Conservation (phyloP, 2,888 invertebrate species). For the Scaptomyza tumidula region DNA sequence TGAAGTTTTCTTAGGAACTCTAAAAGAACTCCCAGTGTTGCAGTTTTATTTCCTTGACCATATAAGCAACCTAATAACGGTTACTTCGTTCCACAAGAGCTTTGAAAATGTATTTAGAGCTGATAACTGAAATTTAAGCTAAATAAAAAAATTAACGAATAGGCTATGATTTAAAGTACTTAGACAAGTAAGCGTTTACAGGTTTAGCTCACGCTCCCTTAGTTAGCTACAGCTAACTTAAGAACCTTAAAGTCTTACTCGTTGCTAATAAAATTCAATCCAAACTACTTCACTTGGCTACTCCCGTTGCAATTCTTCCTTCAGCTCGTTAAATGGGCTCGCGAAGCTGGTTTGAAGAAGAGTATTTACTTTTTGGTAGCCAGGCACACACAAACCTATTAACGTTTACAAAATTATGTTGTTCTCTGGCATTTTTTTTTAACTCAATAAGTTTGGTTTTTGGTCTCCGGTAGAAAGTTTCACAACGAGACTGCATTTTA, state of each 20-base stretch:
- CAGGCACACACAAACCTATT: conserved; percentile 40
- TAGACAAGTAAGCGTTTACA: background rate
- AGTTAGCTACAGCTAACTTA: conserved; percentile 12
- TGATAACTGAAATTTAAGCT: background rate
- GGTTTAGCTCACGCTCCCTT: conserved; percentile 1
- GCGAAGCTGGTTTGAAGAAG: conserved; percentile 8
- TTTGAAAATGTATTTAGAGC: background rate
- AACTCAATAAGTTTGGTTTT: conserved; percentile 54
- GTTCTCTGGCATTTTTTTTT: conserved; percentile 33
- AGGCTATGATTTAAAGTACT: background rate
- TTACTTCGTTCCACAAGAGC: background rate
- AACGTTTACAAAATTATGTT: conserved; percentile 49
- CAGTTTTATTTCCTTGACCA: conserved; percentile 7
- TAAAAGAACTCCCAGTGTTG: background rate
- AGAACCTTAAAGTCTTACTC: conserved; percentile 25
- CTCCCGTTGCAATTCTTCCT: background rate
- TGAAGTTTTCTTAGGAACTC: background rate
- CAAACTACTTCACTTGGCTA: conserved; percentile 21
- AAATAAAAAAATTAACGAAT: conserved; percentile 6
- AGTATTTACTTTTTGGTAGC: conserved; percentile 44
- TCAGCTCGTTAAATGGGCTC: conserved; percentile 14
- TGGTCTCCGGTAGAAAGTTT: conserved; percentile 52
- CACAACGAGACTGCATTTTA: conserved; percentile 60
- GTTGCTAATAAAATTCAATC: conserved; percentile 32
- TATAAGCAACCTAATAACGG: conserved; percentile 7